phyloP scores from a whole-genome alignment of 2,888 invertebrate genomes.

The Sinopyrophorus schimmeli region DNA sequence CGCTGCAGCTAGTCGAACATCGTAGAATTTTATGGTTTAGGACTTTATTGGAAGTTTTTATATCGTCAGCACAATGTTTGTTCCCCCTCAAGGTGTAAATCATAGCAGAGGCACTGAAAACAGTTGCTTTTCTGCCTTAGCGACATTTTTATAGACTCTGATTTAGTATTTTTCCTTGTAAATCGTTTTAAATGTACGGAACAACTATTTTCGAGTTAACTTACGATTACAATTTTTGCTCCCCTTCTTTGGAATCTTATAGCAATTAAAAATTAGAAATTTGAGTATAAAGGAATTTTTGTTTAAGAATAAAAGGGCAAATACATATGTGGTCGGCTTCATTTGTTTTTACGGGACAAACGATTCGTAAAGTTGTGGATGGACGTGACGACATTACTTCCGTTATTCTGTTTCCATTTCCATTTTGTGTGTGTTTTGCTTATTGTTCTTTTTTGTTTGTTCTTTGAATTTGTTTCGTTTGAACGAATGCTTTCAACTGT shows the following conservation, averaged over 20 bases:
- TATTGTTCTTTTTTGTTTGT: slow-evolving; percentile 16
- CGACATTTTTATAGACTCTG: slow-evolving; percentile 36
- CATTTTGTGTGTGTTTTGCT: slow-evolving; percentile 10
- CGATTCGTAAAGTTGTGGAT: slow-evolving; percentile 12
- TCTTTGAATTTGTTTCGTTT: slow-evolving; percentile 11
- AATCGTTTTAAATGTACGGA: slow-evolving; percentile 24
- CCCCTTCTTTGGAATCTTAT: too few species aligned
- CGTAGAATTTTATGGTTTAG: slow-evolving; percentile 31
- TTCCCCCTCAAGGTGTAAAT: slow-evolving; percentile 38
- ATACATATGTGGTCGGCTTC: slow-evolving; percentile 24
- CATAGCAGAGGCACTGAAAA: slow-evolving; percentile 31
- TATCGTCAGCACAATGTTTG: slow-evolving; percentile 40
- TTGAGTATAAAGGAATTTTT: too few species aligned
- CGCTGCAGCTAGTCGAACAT: slow-evolving; percentile 14
- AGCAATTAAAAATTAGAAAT: too few species aligned
- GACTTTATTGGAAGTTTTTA: slow-evolving; percentile 39
- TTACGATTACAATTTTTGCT: too few species aligned
- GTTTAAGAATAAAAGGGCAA: slow-evolving; percentile 20
- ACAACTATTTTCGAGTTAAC: too few species aligned
- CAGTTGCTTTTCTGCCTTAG: slow-evolving; percentile 35
- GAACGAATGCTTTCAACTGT: slow-evolving; percentile 10
- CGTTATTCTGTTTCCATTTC: slow-evolving; percentile 14
- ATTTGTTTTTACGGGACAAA: slow-evolving; percentile 20
- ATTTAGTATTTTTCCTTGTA: slow-evolving; percentile 27
- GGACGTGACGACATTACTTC: slow-evolving; percentile 13